Evolutionary conservation across 2,888 invertebrate species (phyloP).

Genomic region (Epistrophe grossulariae): DNA sequence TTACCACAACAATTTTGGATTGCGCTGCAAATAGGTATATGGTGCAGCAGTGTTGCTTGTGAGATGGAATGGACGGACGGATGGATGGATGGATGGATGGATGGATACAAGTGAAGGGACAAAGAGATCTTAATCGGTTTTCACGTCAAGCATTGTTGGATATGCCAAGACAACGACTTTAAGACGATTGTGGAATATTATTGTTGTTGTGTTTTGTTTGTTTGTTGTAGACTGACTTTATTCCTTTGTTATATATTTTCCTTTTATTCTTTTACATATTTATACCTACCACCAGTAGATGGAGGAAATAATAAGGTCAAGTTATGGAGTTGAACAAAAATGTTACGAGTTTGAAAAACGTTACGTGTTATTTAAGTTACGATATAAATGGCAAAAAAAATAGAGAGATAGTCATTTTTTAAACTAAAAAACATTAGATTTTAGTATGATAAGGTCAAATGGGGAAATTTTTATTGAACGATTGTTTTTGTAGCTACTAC

Average conservation of each 20-base stretch:
- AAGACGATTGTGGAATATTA: constrained; percentile 35
- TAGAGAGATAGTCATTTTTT: neutral
- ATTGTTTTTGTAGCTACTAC: too few species aligned
- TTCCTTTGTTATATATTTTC: neutral
- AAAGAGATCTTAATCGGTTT: constrained; percentile 73
- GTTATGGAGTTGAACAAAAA: neutral
- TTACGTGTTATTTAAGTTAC: neutral
- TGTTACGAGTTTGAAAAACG: neutral
- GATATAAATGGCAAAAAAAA: neutral
- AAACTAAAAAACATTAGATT: too few species aligned
- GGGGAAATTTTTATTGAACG: too few species aligned
- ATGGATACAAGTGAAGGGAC: constrained; percentile 68
- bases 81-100: constrained; percentile 44
- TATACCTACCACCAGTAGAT: neutral
- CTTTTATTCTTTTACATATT: neutral
- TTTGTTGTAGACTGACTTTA: constrained; percentile 1
- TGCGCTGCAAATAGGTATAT: constrained; percentile 30
- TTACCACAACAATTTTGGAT: constrained; percentile 22
- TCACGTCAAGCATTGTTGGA: constrained; percentile 71
- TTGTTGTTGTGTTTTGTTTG: constrained; percentile 26
- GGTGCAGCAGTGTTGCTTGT: constrained; percentile 1
- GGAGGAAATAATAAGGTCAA: neutral
- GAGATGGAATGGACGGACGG: constrained; percentile 36
- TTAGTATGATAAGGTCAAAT: too few species aligned
- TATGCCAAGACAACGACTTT: constrained; percentile 48